Evolutionary conservation across 2,113 vertebrate genomes (phyloP).

Genomic region (Calyptommatus sinebrachiatus): DNA sequence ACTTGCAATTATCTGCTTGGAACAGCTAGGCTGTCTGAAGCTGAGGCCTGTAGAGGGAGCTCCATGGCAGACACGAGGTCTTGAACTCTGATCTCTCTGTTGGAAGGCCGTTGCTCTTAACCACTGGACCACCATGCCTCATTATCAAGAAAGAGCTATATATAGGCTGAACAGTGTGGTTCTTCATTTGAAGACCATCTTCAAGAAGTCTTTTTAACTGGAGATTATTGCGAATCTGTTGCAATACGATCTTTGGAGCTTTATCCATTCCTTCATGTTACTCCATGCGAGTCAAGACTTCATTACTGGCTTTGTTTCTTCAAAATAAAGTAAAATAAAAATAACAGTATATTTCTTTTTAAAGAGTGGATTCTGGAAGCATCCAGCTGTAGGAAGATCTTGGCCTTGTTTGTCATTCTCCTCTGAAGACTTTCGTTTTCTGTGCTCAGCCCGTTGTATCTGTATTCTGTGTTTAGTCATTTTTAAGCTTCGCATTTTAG

Average conservation of each 20-base stretch:
- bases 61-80: no score
- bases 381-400: neutral
- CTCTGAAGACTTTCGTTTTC: neutral
- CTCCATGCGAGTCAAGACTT: neutral
- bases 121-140: no score
- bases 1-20: no score
- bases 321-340: neutral
- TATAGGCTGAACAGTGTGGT: neutral
- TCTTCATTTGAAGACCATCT: neutral
- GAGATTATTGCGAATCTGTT: constrained; percentile 8
- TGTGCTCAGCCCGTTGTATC: neutral
- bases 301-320: neutral
- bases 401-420: fast-evolving
- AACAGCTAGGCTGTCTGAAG: no score
- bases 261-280: neutral
- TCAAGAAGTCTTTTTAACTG: constrained; percentile 15
- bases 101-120: no score
- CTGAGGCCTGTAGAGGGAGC: no score
- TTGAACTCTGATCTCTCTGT: no score
- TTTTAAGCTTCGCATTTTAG: neutral
- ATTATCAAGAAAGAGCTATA: no score
- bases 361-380: neutral
- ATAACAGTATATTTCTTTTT: neutral
- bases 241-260: neutral
- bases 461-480: constrained; percentile 7